phyloP scores from a whole-genome alignment of 2,888 invertebrate species.

The Cryptus armator region DNA sequence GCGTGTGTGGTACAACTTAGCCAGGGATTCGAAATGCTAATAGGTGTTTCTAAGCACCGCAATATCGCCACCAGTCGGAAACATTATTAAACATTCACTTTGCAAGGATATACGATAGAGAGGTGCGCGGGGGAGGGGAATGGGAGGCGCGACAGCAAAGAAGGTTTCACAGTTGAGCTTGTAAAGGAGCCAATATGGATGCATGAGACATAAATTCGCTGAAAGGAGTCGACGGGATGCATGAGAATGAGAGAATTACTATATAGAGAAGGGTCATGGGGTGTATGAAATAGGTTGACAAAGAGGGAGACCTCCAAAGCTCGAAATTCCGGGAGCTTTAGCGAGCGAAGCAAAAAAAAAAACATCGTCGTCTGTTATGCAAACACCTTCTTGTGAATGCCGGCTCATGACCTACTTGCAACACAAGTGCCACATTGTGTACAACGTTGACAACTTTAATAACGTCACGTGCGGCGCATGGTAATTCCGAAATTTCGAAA shows the following conservation, averaged over 20 bases:
- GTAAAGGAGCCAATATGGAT: constrained; percentile 71
- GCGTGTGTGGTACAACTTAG: constrained; percentile 7
- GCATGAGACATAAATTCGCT: constrained; percentile 70
- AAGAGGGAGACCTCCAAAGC: constrained; percentile 45
- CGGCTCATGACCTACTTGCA: constrained; percentile 61
- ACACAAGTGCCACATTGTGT: constrained; percentile 18
- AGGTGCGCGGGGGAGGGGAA: background rate
- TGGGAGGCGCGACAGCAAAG: constrained; percentile 9
- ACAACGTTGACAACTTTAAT: constrained; percentile 29
- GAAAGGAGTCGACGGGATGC: constrained; percentile 65
- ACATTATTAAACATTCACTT: constrained; percentile 63
- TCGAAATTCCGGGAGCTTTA: constrained; percentile 62
- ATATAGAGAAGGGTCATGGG: constrained; percentile 42
- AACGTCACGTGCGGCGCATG: constrained; percentile 18
- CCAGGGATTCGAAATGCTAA: constrained; percentile 2
- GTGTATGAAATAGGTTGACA: constrained; percentile 53
- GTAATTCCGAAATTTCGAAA: background rate
- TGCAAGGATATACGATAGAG: constrained; percentile 20
- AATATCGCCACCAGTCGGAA: constrained; percentile 50
- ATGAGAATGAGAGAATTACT: constrained; percentile 63
- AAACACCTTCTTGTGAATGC: constrained; percentile 46
- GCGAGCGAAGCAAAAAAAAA: constrained; percentile 13
- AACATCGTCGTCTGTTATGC: constrained; percentile 60
- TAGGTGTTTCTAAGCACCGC: constrained; percentile 17
- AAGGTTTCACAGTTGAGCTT: constrained; percentile 28